These are phyloP conservation scores for Phrynocephalus vlangalii DNA, from an alignment of 2,797 vertebrate genomes.

Conservation along the genomic window DNA sequence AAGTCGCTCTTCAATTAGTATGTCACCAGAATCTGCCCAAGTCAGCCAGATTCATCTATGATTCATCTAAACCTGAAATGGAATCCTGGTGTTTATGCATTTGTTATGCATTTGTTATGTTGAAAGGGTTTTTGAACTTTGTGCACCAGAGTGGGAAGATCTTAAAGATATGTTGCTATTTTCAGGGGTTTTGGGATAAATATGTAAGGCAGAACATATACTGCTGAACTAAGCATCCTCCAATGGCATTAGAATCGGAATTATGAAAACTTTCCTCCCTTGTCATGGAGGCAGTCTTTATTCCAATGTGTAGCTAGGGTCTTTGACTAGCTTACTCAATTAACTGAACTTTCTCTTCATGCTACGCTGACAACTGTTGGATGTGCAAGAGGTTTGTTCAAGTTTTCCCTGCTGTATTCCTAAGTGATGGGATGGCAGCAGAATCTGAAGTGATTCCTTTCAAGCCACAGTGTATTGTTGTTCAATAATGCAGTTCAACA, in stretches of 20 bases:
- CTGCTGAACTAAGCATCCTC: not conserved
- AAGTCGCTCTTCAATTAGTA: not conserved
- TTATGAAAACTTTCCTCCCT: not conserved
- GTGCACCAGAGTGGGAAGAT: not conserved
- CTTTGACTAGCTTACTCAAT: slow-evolving; percentile 13
- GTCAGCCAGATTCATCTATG: not conserved
- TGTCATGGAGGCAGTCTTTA: not conserved
- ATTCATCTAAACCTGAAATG: not conserved
- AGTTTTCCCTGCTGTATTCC: slow-evolving; percentile 23
- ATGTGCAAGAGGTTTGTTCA: slow-evolving; percentile 18
- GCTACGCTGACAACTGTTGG: slow-evolving; percentile 9
- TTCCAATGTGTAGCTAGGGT: not conserved
- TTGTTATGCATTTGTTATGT: not conserved
- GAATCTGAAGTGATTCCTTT: slow-evolving; percentile 24
- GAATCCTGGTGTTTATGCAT: too few species aligned
- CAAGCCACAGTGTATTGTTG: slow-evolving; percentile 29
- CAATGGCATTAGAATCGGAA: not conserved
- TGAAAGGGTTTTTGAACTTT: not conserved
- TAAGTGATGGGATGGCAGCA: slow-evolving; percentile 27
- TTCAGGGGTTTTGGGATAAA: not conserved
- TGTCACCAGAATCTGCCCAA: not conserved
- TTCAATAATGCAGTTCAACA: slow-evolving; percentile 40
- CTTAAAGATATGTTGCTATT: not conserved
- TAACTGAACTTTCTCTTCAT: slow-evolving; percentile 35
- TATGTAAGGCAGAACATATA: not conserved